Base-by-base conservation (phyloP, 2,113 vertebrate species). In the Pachycephala philippinensis region DNA sequence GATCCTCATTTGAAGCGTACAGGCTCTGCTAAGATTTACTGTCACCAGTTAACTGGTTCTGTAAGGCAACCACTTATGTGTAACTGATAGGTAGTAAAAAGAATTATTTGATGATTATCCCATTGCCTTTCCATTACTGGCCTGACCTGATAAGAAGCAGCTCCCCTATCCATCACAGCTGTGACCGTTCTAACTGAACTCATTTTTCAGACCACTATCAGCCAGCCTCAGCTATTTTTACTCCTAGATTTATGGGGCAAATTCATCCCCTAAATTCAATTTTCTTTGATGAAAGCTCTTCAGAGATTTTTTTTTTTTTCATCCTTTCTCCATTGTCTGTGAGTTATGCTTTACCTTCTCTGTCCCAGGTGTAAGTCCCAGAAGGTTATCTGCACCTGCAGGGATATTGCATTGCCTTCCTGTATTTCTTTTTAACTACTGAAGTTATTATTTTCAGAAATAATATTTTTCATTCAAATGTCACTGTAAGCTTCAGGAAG, bases 221-320 rank as follows among this genome's bases (percentile, higher is more conserved):
- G 94, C 69, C 81, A 95, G 84, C 47, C 84, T 95, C 88, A 89
- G 92, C 95, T 97, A 97, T 97, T 97, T 97, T 97, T 97, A 95
- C 82, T 97, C 69, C 82, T 40, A 87, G 96, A 97, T 97, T 96
- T 96, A 96, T 93, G 92, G 89, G 84, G 76, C 10, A 96, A 97
- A 97, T 94, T 95, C 93, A 94, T 89, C 69, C 92, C 65, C 50
- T 93, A 96, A 96, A 97, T 97, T 96, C 92, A 96, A 95, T 97
- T 97, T 95, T 95, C 93, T 97, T 94, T 93, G 86, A 96, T 90
- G 95, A 95, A 97, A 97, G 89, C 89, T 93, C 87, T 91, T 92
- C 86, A 78, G 87, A 71, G 35, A 8, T 35, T 76, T 87, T 81
- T 79, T 47, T 47, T 47, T 35, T 89, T 93, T 75, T 54, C 44